Evolutionary conservation across 2,888 invertebrate genomes (phyloP), one percentile per base, ranked within the genome.

Genomic region (Galerucella calmariensis): DNA sequence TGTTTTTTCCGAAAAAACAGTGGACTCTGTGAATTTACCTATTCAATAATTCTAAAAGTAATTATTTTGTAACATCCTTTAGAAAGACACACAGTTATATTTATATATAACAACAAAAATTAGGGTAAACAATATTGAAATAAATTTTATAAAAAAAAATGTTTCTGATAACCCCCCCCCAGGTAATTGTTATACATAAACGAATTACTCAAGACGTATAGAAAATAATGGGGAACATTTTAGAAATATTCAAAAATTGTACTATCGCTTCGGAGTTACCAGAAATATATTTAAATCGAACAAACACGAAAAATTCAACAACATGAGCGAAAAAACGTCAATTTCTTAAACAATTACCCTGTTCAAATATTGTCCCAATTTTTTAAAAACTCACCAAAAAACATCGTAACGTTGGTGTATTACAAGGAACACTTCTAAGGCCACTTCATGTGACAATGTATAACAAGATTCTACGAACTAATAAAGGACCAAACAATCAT

Each of bases 11-110:
- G 16, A 12, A 53, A 51, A 46, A 62, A 27, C 35, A 44, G 66
- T 72, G 72, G 72, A 72, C 72, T 72, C 72, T 72, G 72, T 59
- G 72, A 48, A 66, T 72, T 72, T 48, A 65, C 20, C 72, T 67
- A 66, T 51, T 72, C 66, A 27, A 66, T 66, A 72, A 51, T 66
- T 48, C 72, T 72, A 72, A 72, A 72, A 51, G 27, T 65, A 63
- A 71, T 58, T 66, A 59, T 66, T 67, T 72, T 66, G 59, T n/a
- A 24, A 66, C 46, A 61, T 62, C 41, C 72, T 67, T 24, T 27
- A 59, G 72, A 66, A 72, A 70, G 44, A 66, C 44, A 41, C 35
- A 35, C 41, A 58, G 35, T 56, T 63, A 63, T 44, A 63, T 53
- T 56, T 35, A 56, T 27, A 41, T 41, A 41, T 67, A 58, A 53